These are phyloP conservation scores for Caradrina kadenii DNA, from an alignment of 2,888 invertebrate genomes.

Conservation along the genomic window DNA sequence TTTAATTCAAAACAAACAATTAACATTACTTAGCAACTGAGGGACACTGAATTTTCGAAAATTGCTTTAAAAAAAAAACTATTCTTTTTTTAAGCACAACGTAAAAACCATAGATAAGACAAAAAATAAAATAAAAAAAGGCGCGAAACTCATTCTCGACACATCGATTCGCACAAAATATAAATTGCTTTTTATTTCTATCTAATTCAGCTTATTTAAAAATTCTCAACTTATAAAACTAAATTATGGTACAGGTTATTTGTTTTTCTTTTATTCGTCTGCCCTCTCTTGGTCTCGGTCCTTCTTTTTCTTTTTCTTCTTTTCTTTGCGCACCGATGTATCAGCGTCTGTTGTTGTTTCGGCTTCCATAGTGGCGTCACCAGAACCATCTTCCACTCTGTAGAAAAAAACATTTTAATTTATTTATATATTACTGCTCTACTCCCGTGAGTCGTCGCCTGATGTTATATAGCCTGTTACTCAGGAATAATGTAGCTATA, in stretches of 20 bases:
- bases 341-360: slow-evolving; percentile 82
- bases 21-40: slow-evolving; percentile 8
- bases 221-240: slow-evolving; percentile 50
- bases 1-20: not conserved
- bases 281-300: slow-evolving; percentile 91
- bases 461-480: too few relatives aligned
- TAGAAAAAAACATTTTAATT: slow-evolving; percentile 1
- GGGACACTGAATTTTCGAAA: not conserved
- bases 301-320: slow-evolving; percentile 95
- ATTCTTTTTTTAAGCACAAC: not conserved
- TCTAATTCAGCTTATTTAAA: slow-evolving; percentile 42
- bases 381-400: slow-evolving; percentile 78
- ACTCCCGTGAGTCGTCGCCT: too few relatives aligned
- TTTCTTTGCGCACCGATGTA: slow-evolving; percentile 91
- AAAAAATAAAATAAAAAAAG: slow-evolving; percentile 15
- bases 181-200: slow-evolving; percentile 42
- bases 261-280: slow-evolving; percentile 75
- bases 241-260: slow-evolving; percentile 55
- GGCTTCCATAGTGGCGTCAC: slow-evolving; percentile 79
- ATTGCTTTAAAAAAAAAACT: not conserved
- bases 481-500: too few relatives aligned
- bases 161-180: slow-evolving; percentile 21
- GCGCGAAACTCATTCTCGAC: slow-evolving; percentile 29
- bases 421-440: too few relatives aligned
- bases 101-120: slow-evolving; percentile 20